These are phyloP conservation scores for Chrysolina haemoptera DNA, from an alignment of 2,888 invertebrate genomes.

Conservation along the genomic window DNA sequence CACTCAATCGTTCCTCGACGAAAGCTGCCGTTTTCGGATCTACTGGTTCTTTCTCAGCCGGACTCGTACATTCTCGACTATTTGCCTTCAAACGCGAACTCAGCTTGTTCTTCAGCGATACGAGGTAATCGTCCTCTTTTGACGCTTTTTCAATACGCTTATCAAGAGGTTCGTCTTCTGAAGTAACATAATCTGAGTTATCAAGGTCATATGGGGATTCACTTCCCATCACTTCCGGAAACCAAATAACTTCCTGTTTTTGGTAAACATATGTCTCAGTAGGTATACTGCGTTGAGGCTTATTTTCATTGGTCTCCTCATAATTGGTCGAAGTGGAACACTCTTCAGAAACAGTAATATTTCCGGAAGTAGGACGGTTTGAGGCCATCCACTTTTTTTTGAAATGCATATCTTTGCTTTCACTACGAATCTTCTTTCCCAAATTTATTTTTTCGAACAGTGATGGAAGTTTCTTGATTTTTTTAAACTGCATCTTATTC, in stretches of 20 bases:
- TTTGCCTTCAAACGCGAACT: conserved; percentile 10
- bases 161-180: not conserved
- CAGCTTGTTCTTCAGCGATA: not conserved
- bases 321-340: not conserved
- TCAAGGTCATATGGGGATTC: not conserved
- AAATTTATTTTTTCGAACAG: not conserved
- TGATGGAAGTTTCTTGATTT: conserved; percentile 6
- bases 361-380: not conserved
- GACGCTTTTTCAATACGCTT: not conserved
- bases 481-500: not conserved
- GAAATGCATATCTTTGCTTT: not conserved
- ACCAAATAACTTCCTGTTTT: conserved; percentile 6
- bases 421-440: not conserved
- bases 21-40: not conserved
- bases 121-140: not conserved
- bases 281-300: not conserved
- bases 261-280: conserved; percentile 6
- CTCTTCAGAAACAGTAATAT: too few species aligned
- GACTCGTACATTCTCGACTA: not conserved
- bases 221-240: conserved; percentile 9
- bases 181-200: not conserved
- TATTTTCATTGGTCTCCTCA: not conserved
- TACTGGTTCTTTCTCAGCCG: not conserved
- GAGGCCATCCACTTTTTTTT: not conserved
- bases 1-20: not conserved